These are phyloP conservation scores for Drosophila ercepeae DNA, from an alignment of 1,140 invertebrate species.

Conservation along the genomic window DNA sequence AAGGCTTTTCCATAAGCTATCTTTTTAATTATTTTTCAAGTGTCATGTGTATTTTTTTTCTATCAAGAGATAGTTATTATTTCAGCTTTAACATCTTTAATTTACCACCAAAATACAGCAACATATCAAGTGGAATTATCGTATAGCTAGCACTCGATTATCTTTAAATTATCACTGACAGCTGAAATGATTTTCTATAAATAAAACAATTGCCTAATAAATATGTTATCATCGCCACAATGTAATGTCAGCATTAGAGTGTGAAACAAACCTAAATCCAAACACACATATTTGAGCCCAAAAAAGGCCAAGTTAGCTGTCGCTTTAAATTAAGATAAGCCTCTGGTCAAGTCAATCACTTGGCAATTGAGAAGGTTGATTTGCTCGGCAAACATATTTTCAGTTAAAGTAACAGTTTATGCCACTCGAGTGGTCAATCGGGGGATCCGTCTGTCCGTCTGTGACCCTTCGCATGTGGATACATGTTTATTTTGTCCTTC, in stretches of 20 bases:
- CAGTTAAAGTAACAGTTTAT: slow-evolving; percentile 41
- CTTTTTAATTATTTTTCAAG: background rate
- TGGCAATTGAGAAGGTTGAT: slow-evolving; percentile 13
- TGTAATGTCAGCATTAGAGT: slow-evolving; percentile 19
- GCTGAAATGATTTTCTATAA: slow-evolving; percentile 23
- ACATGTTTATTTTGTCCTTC: slow-evolving; percentile 8
- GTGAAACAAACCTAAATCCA: background rate
- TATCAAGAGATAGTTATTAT: background rate
- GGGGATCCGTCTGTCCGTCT: slow-evolving; percentile 15
- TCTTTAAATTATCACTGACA: slow-evolving; percentile 38
- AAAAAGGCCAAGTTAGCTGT: slow-evolving; percentile 6
- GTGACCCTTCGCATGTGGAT: slow-evolving; percentile 9
- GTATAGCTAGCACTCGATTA: slow-evolving; percentile 20
- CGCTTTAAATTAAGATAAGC: slow-evolving; percentile 29
- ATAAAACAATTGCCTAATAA: slow-evolving; percentile 24
- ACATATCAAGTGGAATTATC: slow-evolving; percentile 28
- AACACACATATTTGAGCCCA: background rate
- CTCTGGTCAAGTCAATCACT: slow-evolving; percentile 33
- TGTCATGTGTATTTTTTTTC: background rate
- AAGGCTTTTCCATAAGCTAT: background rate
- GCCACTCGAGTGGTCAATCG: slow-evolving; percentile 38
- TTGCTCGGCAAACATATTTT: slow-evolving; percentile 31
- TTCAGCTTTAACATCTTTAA: background rate
- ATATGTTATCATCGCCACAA: slow-evolving; percentile 23
- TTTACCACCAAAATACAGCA: background rate